phyloP scores from a whole-genome alignment of 2,797 vertebrate genomes.

The Prunella strophiata region DNA sequence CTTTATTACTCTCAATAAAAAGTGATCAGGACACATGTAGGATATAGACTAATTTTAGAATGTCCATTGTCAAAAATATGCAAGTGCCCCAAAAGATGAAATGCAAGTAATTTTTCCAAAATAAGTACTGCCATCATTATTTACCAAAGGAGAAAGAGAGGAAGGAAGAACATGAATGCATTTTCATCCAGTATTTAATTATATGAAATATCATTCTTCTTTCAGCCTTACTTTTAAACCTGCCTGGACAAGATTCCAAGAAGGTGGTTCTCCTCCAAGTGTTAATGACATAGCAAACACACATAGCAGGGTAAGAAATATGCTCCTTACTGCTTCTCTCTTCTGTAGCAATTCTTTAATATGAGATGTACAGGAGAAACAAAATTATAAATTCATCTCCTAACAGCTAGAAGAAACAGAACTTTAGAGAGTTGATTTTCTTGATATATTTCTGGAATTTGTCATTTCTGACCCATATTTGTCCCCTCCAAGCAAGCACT shows the following conservation, averaged over 20 bases:
- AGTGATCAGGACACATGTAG: not conserved
- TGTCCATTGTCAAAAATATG: not conserved
- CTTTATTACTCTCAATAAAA: not conserved
- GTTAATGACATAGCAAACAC: constrained; percentile 59
- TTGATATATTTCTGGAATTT: not conserved
- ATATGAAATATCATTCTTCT: not conserved
- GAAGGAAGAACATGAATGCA: not conserved
- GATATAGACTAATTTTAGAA: not conserved
- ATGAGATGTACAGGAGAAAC: not conserved
- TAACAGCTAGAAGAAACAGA: not conserved
- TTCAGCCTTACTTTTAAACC: constrained; percentile 14
- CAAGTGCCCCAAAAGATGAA: not conserved
- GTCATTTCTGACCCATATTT: not conserved
- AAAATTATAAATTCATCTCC: constrained; percentile 2
- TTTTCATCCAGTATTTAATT: not conserved
- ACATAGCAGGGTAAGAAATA: constrained; percentile 21
- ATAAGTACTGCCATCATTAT: not conserved
- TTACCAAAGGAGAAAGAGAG: not conserved
- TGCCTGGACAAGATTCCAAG: constrained; percentile 44
- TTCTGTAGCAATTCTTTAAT: constrained; percentile 12
- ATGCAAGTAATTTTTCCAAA: not conserved
- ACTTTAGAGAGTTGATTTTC: not conserved
- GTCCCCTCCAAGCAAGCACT: not conserved
- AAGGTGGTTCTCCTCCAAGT: constrained; percentile 45
- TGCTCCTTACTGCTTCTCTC: not conserved